phyloP scores from a whole-genome alignment of 2,888 invertebrate species.

The Agonopterix arenella region DNA sequence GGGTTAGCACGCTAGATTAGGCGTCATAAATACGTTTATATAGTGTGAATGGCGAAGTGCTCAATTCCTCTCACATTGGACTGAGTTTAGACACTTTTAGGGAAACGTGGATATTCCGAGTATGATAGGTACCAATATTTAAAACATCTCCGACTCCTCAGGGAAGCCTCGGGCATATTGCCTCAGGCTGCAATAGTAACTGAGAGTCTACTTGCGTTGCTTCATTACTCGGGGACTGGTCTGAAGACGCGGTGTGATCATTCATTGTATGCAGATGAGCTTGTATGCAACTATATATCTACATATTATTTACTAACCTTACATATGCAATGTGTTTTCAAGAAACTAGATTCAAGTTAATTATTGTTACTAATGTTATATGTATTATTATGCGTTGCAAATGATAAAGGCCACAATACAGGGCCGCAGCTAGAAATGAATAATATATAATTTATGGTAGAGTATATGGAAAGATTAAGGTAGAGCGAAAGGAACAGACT shows the following conservation, averaged over 20 bases:
- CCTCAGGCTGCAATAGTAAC: background rate
- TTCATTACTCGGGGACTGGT: background rate
- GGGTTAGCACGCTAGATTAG: background rate
- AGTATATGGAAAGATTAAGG: too few species aligned
- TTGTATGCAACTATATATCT: constrained; percentile 1
- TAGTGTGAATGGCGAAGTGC: too few species aligned
- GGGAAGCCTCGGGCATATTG: background rate
- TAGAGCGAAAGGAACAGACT: too few species aligned
- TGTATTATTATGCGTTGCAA: background rate
- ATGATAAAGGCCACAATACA: background rate
- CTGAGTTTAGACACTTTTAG: too few species aligned
- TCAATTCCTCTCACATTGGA: too few species aligned
- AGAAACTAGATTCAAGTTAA: background rate
- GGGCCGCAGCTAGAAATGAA: too few species aligned
- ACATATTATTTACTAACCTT: background rate
- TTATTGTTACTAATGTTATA: background rate
- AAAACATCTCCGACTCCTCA: background rate
- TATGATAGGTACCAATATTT: background rate
- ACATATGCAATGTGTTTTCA: background rate
- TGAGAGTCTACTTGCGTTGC: background rate
- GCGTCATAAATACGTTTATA: too few species aligned
- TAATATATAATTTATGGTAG: too few species aligned
- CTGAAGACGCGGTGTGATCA: constrained; percentile 9
- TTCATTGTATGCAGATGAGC: constrained; percentile 31
- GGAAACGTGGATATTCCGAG: too few species aligned